Evolutionary conservation across 2,113 vertebrate genomes (phyloP), one percentile per base, ranked within the genome.

Genomic region (Tragelaphus strepsiceros): DNA sequence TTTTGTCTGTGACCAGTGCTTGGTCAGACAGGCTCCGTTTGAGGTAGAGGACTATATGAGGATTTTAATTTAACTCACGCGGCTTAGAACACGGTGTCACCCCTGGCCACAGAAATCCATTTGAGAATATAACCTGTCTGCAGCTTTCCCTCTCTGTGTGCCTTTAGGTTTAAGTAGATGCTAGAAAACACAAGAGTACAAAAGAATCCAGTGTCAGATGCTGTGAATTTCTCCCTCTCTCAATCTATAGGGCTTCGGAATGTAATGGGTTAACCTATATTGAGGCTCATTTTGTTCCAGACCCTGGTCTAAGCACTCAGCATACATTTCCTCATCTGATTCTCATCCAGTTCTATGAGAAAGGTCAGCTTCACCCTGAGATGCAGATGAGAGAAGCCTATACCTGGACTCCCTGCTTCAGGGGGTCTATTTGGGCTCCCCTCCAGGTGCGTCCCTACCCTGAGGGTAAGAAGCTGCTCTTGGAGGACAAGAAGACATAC

Each of bases 31-130:
- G 91, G 67, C 85, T 93, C 59, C n/a, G 15, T 84, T 28, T 59
- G 93, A 95, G 88, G 35, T 21, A 51, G 28, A 28, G 74, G 53
- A 90, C 51, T 28, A 39, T 35, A 30, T 12, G 67, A 54, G 88
- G 83, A 54, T 95, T 97, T 96, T 93, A 94, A 97, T 97, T 97
- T 91, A 82, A 88, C 91, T 97, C 30, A 28, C 80, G 15, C 61
- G 88, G 89, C 64, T 95, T 81, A 94, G 82, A 95, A 59, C 46
- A 93, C 30, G 16, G 15, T 1, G 10, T 81, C 81, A 84, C 56
- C 53, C 32, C 87, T 88, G 56, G 78, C 56, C 86, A 17, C 35
- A 89, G 77, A 88, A 87, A 77, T 35, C 77, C 88, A 90, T 89
- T 97, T 93, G 89, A 83, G 88, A 95, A 91, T 54, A 78, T 49